These are phyloP conservation scores for Bombus waltoni DNA, from an alignment of 1,140 invertebrate species.

Conservation along the genomic window DNA sequence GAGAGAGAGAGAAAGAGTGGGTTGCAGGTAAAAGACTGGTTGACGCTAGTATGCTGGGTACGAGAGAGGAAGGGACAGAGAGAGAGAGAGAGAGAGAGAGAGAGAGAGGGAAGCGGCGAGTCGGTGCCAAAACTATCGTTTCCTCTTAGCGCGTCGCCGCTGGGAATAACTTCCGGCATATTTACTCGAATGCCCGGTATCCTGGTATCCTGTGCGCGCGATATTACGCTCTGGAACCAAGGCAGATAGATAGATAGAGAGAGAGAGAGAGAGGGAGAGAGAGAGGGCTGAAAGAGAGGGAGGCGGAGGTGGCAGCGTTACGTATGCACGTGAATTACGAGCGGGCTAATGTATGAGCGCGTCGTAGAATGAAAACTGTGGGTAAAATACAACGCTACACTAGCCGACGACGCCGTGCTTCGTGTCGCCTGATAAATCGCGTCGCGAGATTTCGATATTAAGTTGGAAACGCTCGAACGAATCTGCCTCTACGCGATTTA, in stretches of 20 bases:
- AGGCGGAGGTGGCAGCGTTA: background rate
- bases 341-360: slow-evolving; percentile 32
- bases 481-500: no score
- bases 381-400: slow-evolving; percentile 27
- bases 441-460: slow-evolving; percentile 30
- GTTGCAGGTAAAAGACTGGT: background rate
- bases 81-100: background rate
- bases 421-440: slow-evolving; percentile 23
- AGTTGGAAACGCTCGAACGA: background rate
- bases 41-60: background rate
- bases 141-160: slow-evolving; percentile 38
- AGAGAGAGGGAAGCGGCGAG: no score
- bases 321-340: slow-evolving; percentile 42
- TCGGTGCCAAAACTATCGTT: slow-evolving; percentile 38
- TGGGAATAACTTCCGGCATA: slow-evolving; percentile 55
- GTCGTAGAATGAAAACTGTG: slow-evolving; percentile 43
- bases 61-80: background rate
- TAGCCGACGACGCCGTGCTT: background rate
- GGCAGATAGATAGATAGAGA: background rate
- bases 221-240: slow-evolving; percentile 30
- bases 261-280: no score
- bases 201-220: slow-evolving; percentile 15
- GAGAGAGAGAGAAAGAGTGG: background rate
- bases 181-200: slow-evolving; percentile 48
- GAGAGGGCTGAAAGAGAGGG: background rate